Evolutionary conservation across 2,888 invertebrate genomes (phyloP).

Genomic region (Drosophila differens): DNA sequence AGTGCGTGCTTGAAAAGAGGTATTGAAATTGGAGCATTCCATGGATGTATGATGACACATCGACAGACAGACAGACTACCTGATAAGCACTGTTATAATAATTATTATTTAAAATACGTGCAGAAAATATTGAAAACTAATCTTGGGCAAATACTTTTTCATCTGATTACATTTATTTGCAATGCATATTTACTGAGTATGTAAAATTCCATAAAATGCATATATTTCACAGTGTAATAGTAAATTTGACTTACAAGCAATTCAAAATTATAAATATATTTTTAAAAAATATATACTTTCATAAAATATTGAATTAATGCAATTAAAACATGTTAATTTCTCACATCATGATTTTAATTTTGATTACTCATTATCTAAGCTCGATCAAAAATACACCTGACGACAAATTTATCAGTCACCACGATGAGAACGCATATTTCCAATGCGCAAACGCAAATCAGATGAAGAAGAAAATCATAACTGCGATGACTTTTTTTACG

Average conservation of each 20-base stretch:
- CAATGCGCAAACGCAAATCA: constrained; percentile 55
- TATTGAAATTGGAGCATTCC: constrained; percentile 37
- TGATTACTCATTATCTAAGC: not conserved
- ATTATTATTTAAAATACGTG: not conserved
- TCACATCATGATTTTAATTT: not conserved
- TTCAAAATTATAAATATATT: not conserved
- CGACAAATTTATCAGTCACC: not conserved
- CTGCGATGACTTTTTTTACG: constrained; percentile 7
- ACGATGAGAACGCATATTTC: constrained; percentile 23
- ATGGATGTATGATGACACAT: constrained; percentile 39
- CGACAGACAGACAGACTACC: constrained; percentile 9
- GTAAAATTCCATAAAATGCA: not conserved
- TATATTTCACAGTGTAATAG: not conserved
- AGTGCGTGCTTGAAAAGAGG: constrained; percentile 19
- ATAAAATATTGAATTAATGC: not conserved
- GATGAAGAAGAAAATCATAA: constrained; percentile 12
- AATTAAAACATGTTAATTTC: not conserved
- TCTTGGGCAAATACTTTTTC: not conserved
- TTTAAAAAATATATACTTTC: not conserved
- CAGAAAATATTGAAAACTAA: not conserved
- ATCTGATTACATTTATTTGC: not conserved
- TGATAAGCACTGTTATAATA: constrained; percentile 31
- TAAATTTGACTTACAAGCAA: not conserved
- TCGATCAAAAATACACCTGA: constrained; percentile 30
- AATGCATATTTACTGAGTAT: not conserved